Evolutionary conservation across 1,140 invertebrate genomes (phyloP).

Genomic region (Parasteatoda tepidariorum): DNA sequence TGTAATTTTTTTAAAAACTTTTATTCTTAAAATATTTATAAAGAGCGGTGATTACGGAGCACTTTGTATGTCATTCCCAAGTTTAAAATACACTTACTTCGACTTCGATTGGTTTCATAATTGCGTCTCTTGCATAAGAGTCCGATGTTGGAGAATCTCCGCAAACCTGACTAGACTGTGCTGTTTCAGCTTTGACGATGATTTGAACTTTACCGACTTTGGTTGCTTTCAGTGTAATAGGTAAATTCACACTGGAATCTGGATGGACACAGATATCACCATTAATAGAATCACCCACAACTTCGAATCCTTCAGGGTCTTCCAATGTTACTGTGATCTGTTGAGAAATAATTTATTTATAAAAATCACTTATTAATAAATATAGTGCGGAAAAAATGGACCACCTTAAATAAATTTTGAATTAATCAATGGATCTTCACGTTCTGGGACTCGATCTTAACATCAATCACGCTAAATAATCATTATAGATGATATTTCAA

Average conservation of each 20-base stretch:
- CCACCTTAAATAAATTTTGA: no score
- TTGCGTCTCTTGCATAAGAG: neutral
- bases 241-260: constrained; percentile 65
- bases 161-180: neutral
- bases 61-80: no score
- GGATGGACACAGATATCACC: neutral
- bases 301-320: constrained; percentile 69
- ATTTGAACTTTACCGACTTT: constrained; percentile 74
- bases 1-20: no score
- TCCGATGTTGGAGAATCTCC: neutral
- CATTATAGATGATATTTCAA: no score
- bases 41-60: no score
- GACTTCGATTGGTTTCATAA: constrained; percentile 3
- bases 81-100: constrained; percentile 24
- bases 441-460: no score
- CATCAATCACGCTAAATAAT: no score
- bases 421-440: no score
- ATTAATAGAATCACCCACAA: constrained; percentile 63
- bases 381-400: no score
- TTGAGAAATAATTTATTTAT: no score
- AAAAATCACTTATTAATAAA: no score
- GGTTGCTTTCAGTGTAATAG: constrained; percentile 70
- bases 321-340: constrained; percentile 64
- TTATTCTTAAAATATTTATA: no score
- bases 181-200: constrained; percentile 71